phyloP scores from a whole-genome alignment of 2,888 invertebrate genomes.

The Therioaphis trifolii region DNA sequence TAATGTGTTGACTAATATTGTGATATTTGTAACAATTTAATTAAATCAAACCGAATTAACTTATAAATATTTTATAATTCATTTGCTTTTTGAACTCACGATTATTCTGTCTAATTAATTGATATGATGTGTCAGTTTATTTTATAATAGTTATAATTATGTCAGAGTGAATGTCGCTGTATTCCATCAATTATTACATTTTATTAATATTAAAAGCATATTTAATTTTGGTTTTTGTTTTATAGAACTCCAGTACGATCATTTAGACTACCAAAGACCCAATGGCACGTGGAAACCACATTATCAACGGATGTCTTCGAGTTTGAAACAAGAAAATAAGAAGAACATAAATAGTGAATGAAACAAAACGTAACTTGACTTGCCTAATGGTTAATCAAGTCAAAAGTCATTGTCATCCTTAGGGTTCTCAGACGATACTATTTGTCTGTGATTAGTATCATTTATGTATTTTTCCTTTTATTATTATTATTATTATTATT shows the following conservation, averaged over 20 bases:
- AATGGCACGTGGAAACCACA: conserved; percentile 85
- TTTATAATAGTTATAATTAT: too few relatives aligned
- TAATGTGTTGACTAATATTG: too few relatives aligned
- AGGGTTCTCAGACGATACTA: conserved; percentile 25
- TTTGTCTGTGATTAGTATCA: conserved; percentile 8
- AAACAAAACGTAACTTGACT: background rate
- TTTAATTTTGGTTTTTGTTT: background rate
- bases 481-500: background rate
- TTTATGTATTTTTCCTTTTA: conserved; percentile 12
- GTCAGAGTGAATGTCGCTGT: too few relatives aligned
- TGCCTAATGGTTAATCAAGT: conserved; percentile 23
- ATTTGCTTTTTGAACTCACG: background rate
- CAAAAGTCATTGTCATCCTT: conserved; percentile 2
- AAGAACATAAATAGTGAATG: conserved; percentile 45
- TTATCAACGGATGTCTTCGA: conserved; percentile 83
- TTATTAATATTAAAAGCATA: background rate
- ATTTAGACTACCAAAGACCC: conserved; percentile 86
- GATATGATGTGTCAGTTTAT: background rate
- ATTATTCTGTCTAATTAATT: background rate
- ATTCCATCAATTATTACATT: background rate
- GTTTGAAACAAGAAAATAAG: conserved; percentile 59
- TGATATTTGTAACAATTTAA: too few relatives aligned
- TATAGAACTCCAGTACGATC: conserved; percentile 83
- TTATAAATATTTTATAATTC: background rate
- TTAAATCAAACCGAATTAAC: too few relatives aligned